Conservation (phyloP, 2,113 vertebrate genomes). For the Geococcyx californianus region DNA sequence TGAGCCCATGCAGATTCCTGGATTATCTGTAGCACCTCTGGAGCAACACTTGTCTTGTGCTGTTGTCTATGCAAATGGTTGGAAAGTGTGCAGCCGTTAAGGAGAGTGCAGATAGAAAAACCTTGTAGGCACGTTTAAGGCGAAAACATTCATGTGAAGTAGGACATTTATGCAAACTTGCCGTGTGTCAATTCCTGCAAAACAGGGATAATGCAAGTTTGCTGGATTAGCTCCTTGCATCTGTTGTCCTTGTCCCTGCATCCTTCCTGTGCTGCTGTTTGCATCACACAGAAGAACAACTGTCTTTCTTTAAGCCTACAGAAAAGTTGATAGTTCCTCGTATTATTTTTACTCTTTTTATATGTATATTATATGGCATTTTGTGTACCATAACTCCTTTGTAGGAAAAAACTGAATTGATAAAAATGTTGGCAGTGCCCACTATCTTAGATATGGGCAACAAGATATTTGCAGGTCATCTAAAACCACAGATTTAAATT, state of each 20-base stretch:
- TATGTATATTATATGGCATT: not conserved
- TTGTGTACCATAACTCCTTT: not conserved
- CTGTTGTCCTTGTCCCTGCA: not conserved
- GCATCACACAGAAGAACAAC: not conserved
- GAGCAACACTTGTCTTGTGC: not conserved
- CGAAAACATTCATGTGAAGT: not conserved
- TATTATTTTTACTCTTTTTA: not conserved
- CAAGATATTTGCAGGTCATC: no score
- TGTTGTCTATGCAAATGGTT: not conserved
- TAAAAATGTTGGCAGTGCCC: not conserved
- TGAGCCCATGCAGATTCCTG: not conserved
- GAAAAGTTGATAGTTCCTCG: not conserved
- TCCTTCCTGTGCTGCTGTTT: not conserved
- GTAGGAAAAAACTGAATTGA: not conserved
- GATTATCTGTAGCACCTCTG: not conserved
- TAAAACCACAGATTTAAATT: not conserved
- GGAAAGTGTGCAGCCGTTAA: not conserved
- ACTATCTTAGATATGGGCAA: not conserved
- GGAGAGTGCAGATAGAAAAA: not conserved
- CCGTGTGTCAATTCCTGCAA: not conserved
- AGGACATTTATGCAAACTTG: not conserved
- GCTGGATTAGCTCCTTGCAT: not conserved
- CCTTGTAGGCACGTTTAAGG: not conserved
- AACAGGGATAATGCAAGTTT: not conserved
- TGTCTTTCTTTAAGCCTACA: not conserved